Percentiles rank a stretch among this genome's conserved stretches.
Evolutionary conservation across 2,797 vertebrate genomes (phyloP).

Genomic region (Sebastes diaconus): DNA sequence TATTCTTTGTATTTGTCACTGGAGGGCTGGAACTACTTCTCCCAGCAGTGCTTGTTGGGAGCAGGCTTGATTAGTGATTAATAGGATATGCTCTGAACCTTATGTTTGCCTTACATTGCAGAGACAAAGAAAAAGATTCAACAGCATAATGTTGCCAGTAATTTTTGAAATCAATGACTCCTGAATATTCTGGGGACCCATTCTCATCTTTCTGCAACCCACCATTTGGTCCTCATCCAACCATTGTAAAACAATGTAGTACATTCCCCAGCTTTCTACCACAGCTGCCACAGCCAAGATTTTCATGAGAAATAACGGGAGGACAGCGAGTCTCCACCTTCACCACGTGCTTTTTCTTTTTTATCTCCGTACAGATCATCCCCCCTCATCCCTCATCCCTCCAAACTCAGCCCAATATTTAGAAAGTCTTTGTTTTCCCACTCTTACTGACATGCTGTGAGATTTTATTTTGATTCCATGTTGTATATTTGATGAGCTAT

Average conservation of each 20-base stretch:
- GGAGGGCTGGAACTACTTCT: conserved; percentile 15
- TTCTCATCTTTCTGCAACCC: conserved; percentile 53
- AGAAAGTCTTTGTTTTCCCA: conserved; percentile 54
- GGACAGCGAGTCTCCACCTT: conserved; percentile 38
- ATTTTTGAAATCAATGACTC: conserved; percentile 38
- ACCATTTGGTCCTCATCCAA: conserved; percentile 48
- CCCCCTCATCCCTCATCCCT: conserved; percentile 46
- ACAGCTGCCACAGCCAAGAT: conserved; percentile 41
- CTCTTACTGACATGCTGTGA: conserved; percentile 30
- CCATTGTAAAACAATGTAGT: conserved; percentile 45
- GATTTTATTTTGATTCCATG: conserved; percentile 46
- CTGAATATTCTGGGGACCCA: conserved; percentile 44
- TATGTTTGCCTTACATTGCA: conserved; percentile 15
- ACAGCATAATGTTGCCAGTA: conserved; percentile 20
- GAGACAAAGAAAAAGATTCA: conserved; percentile 18
- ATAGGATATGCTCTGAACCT: conserved; percentile 25
- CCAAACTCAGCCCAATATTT: conserved; percentile 16
- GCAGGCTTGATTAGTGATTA: conserved; percentile 55
- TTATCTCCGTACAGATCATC: conserved; percentile 24
- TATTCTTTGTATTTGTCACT: conserved; percentile 20
- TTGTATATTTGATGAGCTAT: conserved; percentile 53
- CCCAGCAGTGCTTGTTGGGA: conserved; percentile 15
- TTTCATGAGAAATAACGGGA: conserved; percentile 43
- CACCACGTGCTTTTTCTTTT: conserved; percentile 19
- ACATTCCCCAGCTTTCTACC: conserved; percentile 35